Percentiles rank a stretch among this genome's conserved stretches.
phyloP scores from a whole-genome alignment of 2,888 invertebrate species.

The Nasonovia ribisnigri region DNA sequence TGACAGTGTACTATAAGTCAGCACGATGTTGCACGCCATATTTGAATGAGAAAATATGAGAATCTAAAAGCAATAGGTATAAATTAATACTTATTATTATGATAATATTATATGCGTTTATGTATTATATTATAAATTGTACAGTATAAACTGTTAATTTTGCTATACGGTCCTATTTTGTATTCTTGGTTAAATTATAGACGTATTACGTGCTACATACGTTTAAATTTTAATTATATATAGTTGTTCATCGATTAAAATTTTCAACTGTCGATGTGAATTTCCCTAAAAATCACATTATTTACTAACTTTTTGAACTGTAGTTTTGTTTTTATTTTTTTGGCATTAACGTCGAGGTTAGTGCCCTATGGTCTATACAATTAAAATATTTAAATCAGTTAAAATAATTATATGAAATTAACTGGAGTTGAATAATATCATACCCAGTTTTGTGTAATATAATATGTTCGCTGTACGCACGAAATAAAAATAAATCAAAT shows the following conservation, averaged over 20 bases:
- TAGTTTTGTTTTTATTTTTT: neutral
- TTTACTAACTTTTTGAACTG: neutral
- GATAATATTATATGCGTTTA: neutral
- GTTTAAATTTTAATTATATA: neutral
- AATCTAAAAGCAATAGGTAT: neutral
- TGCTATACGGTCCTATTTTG: neutral
- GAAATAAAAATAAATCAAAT: constrained; percentile 31
- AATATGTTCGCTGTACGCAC: neutral
- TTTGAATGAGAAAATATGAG: neutral
- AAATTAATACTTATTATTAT: neutral
- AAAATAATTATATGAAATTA: no score
- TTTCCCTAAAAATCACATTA: neutral
- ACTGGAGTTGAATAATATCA: neutral
- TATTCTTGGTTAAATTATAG: neutral
- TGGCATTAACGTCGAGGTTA: neutral
- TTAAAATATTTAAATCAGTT: neutral
- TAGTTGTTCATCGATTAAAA: neutral
- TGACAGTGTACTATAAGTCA: neutral
- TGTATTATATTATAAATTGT: neutral
- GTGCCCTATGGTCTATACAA: neutral
- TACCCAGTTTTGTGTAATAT: neutral
- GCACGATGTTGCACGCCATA: neutral
- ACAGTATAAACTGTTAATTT: neutral
- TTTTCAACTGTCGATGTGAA: neutral
- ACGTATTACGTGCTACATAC: neutral